These are phyloP conservation scores for Phrynocephalus versicolor DNA, from an alignment of 2,113 vertebrate genomes.

Conservation along the genomic window DNA sequence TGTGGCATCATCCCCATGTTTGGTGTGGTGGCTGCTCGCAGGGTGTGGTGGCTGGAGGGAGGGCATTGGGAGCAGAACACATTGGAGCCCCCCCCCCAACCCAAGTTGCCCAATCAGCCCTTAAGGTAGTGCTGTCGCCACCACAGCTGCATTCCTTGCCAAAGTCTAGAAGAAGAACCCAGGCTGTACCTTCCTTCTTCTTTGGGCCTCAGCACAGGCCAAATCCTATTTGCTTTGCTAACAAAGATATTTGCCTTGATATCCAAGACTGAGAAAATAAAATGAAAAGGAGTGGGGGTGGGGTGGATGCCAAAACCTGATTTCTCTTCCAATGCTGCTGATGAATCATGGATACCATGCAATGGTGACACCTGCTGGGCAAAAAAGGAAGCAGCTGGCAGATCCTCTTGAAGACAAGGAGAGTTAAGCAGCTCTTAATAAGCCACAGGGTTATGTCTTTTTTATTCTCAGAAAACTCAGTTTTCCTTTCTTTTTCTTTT, in stretches of 20 bases:
- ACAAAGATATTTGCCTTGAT: conserved; percentile 2
- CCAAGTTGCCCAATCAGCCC: too few species aligned
- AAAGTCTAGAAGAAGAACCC: not conserved
- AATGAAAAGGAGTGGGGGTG: not conserved
- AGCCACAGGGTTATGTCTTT: not conserved
- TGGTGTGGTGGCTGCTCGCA: too few species aligned
- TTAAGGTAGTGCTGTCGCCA: too few species aligned
- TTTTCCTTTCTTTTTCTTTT: not conserved
- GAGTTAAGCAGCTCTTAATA: not conserved
- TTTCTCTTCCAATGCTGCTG: not conserved
- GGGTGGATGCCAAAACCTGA: not conserved
- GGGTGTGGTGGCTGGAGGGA: too few species aligned
- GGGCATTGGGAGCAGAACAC: not conserved
- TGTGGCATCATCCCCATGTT: too few species aligned
- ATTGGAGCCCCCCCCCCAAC: too few species aligned
- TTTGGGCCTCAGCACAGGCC: not conserved
- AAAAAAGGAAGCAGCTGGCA: not conserved
- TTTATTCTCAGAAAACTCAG: too few species aligned
- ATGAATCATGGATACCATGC: not conserved
- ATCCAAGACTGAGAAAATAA: not conserved
- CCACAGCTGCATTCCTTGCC: not conserved
- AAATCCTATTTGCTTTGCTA: not conserved
- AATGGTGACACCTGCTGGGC: not conserved
- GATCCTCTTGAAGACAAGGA: too few species aligned
- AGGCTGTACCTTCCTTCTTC: too few species aligned